phyloP scores from a whole-genome alignment of 2,888 invertebrate genomes.

The Fragum whitleyi region DNA sequence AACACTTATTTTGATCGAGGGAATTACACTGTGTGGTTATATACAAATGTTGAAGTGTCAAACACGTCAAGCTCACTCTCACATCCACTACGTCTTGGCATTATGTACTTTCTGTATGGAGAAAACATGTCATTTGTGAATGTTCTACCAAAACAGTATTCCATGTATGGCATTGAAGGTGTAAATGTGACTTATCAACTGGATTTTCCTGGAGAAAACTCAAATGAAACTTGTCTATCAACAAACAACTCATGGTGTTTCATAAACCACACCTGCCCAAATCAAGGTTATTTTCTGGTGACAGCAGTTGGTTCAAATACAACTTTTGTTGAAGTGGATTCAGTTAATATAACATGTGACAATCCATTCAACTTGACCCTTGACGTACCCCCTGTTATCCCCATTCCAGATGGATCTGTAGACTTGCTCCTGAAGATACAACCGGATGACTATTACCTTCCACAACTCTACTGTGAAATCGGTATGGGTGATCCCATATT shows the following conservation, averaged over 20 bases:
- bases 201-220: constrained; percentile 39
- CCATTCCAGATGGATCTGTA: constrained; percentile 54
- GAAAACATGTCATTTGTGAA: constrained; percentile 45
- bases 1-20: constrained; percentile 45
- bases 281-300: constrained; percentile 46
- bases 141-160: constrained; percentile 37
- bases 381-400: constrained; percentile 32
- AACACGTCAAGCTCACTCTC: constrained; percentile 25
- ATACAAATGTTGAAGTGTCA: constrained; percentile 34
- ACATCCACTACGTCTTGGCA: constrained; percentile 48
- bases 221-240: constrained; percentile 30
- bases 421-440: constrained; percentile 40
- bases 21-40: constrained; percentile 44
- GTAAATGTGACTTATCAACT: constrained; percentile 34
- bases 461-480: constrained; percentile 45
- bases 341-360: constrained; percentile 58
- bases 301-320: constrained; percentile 45
- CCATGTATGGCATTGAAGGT: constrained; percentile 58
- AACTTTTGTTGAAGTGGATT: constrained; percentile 58
- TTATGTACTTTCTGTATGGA: constrained; percentile 59
- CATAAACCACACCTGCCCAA: constrained; percentile 45
- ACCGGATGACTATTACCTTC: constrained; percentile 43
- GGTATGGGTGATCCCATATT: constrained; percentile 59
- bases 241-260: constrained; percentile 37
- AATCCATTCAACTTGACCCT: constrained; percentile 53